Base-by-base conservation (phyloP, 2,888 invertebrate genomes). In the Melanophora roralis region DNA sequence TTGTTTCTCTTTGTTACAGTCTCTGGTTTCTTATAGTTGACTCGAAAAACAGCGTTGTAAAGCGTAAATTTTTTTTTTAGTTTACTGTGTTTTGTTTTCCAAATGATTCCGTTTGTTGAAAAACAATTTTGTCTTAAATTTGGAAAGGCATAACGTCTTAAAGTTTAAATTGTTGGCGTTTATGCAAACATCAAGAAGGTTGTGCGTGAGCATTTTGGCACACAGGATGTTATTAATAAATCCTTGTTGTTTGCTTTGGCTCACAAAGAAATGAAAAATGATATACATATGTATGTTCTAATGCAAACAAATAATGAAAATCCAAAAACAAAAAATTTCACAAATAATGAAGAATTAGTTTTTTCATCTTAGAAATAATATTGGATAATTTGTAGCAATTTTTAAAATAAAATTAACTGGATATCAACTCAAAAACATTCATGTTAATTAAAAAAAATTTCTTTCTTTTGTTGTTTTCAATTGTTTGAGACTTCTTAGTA, bases 141-240 rank as follows among this genome's bases (percentile, higher is more conserved):
- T 32, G 12, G 8, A 7, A 7, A 45, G 16, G 6, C 7, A 19
- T n/a, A 1, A 62, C 45, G 62, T 45, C 32, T 49, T 14, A 49
- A 21, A 64, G 23, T 64, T 21, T n/a, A 64, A 49, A 49, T 64
- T 23, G 36, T 64, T 64, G 64, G 49, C 47, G 36, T 47, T 64
- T 36, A 27, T 8, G 27, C n/a, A n/a, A 45, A 45, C 45, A 45
- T 16, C 43, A 14, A 16, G 43, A 16, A 43, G 16, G 43, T 43
- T 43, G 5, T 16, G 43, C 43, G 8, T 1, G 11, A 1, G 21
- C 6, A 1, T 47, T 64, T 23, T 64, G 64, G 49, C 49, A 21
- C 49, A 23, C 14, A 23, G 36, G 36, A 36, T 11, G 8, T 64
- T 64, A 11, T 6, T 1, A 64, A 49, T 34, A 36, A 43, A 43